These are phyloP conservation scores for Rhizomys pruinosus DNA, from an alignment of 2,113 vertebrate species.

Conservation along the genomic window DNA sequence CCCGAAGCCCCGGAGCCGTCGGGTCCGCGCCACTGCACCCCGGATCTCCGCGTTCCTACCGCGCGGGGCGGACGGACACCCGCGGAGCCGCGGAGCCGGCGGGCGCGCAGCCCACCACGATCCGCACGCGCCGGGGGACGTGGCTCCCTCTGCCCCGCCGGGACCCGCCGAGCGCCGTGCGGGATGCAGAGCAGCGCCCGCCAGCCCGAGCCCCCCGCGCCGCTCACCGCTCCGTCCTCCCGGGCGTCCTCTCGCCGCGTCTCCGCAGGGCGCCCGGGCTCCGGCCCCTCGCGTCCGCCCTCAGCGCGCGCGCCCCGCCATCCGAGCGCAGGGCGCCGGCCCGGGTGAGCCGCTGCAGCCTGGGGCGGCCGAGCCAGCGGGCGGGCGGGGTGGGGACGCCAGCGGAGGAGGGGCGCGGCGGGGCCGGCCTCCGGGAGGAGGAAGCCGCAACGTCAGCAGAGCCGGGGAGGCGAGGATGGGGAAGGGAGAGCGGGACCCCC, in stretches of 20 bases:
- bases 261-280: slow-evolving; percentile 11
- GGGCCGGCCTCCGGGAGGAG: slow-evolving; percentile 59
- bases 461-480: slow-evolving; percentile 31
- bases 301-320: slow-evolving; percentile 53
- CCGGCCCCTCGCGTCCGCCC: slow-evolving; percentile 18
- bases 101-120: neutral
- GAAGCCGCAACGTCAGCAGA: slow-evolving; percentile 81
- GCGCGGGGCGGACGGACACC: neutral
- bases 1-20: no score
- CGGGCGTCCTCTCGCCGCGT: neutral
- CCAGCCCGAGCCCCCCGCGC: neutral
- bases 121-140: neutral
- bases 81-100: neutral
- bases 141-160: slow-evolving; percentile 61
- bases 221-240: slow-evolving; percentile 62
- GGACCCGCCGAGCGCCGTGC: neutral
- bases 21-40: neutral
- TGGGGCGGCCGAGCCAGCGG: slow-evolving; percentile 45
- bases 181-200: neutral
- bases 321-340: slow-evolving; percentile 59
- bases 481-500: slow-evolving; percentile 21
- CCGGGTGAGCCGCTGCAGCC: slow-evolving; percentile 47
- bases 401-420: slow-evolving; percentile 45
- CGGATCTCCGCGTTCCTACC: no score
- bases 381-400: slow-evolving; percentile 28